Conservation (phyloP, 2,888 invertebrate genomes). For the Eupithecia subfuscata region DNA sequence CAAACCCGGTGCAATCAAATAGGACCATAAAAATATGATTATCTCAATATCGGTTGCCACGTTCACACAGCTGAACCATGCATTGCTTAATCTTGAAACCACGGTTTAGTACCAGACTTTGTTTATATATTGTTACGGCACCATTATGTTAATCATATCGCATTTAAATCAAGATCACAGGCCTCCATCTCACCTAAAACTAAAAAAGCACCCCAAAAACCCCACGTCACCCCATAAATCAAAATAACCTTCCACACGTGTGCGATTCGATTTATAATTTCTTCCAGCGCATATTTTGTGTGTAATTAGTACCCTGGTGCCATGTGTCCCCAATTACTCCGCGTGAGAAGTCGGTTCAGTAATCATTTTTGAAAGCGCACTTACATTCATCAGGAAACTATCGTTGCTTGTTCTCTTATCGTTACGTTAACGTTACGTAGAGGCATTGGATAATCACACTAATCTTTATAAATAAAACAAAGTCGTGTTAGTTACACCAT, state of each 20-base stretch:
- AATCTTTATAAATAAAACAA: no score
- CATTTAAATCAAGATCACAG: not conserved
- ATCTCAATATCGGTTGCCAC: no score
- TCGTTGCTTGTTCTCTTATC: not conserved
- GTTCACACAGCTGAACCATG: no score
- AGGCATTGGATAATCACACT: not conserved
- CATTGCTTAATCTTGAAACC: not conserved
- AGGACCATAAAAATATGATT: no score
- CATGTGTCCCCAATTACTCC: constrained; percentile 72
- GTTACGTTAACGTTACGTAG: not conserved
- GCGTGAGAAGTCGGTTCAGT: constrained; percentile 59
- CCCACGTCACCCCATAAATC: constrained; percentile 55
- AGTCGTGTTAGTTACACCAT: no score
- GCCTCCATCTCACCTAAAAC: not conserved
- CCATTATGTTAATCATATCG: not conserved
- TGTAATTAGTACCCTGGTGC: constrained; percentile 62
- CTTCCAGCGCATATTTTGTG: constrained; percentile 64
- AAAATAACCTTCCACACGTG: constrained; percentile 65
- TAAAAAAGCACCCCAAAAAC: constrained; percentile 36
- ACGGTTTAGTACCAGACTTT: not conserved
- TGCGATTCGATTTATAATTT: constrained; percentile 64
- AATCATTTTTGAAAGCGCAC: constrained; percentile 32
- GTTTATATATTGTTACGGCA: not conserved
- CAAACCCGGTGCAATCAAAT: no score
- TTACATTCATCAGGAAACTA: constrained; percentile 4